phyloP scores from a whole-genome alignment of 2,888 invertebrate genomes.

The Tanypteryx hageni region DNA sequence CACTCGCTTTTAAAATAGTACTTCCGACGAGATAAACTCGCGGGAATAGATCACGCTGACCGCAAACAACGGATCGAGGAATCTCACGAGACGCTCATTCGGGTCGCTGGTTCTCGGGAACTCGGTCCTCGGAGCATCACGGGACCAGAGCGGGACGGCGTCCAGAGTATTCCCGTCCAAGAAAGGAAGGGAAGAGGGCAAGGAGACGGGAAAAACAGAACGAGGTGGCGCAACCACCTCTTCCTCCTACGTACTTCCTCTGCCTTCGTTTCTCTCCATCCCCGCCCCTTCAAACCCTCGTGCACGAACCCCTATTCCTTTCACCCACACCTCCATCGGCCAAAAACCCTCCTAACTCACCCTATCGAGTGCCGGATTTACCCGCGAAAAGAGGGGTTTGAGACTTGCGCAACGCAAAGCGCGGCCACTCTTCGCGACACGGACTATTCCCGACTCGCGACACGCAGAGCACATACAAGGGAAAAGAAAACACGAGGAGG shows the following conservation, averaged over 20 bases:
- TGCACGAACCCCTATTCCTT: neutral
- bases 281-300: neutral
- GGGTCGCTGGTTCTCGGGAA: neutral
- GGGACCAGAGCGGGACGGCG: neutral
- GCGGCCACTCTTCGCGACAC: neutral
- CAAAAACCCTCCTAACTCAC: neutral
- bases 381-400: neutral
- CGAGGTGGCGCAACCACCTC: constrained; percentile 19
- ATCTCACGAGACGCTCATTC: constrained; percentile 3
- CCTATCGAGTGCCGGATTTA: constrained; percentile 34
- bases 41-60: neutral
- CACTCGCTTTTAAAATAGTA: too few relatives aligned
- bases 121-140: neutral
- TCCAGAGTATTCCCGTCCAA: neutral
- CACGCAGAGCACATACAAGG: neutral
- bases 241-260: neutral
- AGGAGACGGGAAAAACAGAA: neutral
- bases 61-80: neutral
- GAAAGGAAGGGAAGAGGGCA: neutral
- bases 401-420: neutral
- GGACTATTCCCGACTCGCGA: constrained; percentile 45
- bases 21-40: too few relatives aligned
- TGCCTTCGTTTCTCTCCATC: neutral
- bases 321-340: neutral
- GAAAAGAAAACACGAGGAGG: constrained; percentile 3